Base-by-base conservation (phyloP, 2,888 invertebrate genomes). In the Oxystoma pomonae region DNA sequence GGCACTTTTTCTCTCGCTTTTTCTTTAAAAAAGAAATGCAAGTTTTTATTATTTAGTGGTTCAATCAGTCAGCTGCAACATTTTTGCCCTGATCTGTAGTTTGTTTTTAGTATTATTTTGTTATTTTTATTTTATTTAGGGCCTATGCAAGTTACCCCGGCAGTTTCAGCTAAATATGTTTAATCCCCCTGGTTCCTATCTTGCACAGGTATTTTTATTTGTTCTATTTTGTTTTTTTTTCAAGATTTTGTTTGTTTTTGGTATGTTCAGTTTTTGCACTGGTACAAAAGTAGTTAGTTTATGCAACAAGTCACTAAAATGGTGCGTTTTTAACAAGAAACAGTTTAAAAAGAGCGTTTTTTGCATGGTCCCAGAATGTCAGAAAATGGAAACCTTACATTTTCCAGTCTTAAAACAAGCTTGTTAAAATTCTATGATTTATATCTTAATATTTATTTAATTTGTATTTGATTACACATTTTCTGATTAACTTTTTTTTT, bases 111-210 rank as follows among this genome's bases (percentile, higher is more conserved):
- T 68, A 35, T 65, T 50, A 50, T 7, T 50, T 58, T 58, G 7
- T 21, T 55, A 49, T n/a, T 52, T 64, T 35, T 63, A 58, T 63
- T 68, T 56, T 71, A 62, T 75, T 72, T 83, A 87, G 87, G 86
- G 86, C 68, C 83, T 86, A 81, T 86, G 86, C 84, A 84, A 82
- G 75, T 80, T 85, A 77, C 82, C 82, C 73, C 83, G 84, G 81
- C 82, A 82, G 77, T 84, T 83, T 76, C 83, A 83, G 64, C 71
- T 73, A 78, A 87, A 85, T 82, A 83, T 85, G 72, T 84, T 89
- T 79, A 83, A 85, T 81, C 85, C 84, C 81, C 86, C 88, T 73
- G 86, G 86, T 72, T 80, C 85, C 79, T 87, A 84, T 83, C 83
- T 89, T 78, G 85, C 86, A 55, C 77, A 68, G 72, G 71, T 69